Base-by-base conservation (phyloP, 2,797 vertebrate species). In the Alosa sapidissima region DNA sequence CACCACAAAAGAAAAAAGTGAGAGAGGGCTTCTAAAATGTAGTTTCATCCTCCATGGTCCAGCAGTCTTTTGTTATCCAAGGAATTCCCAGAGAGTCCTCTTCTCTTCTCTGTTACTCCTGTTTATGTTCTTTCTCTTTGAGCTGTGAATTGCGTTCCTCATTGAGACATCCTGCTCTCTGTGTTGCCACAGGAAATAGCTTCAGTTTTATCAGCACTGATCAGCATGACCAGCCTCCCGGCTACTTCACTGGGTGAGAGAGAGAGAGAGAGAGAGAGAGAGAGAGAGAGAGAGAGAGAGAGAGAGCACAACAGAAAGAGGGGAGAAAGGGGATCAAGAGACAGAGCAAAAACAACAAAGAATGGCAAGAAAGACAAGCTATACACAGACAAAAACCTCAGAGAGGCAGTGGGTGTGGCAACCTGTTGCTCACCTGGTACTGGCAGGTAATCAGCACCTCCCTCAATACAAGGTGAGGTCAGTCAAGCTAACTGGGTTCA, bases 391-490 rank as follows among this genome's bases (percentile, higher is more conserved):
- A 78, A 78, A 78, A 45, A 14, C 41, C 36, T 7, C 36, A 47
- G 72, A 60, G 21, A n/a, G 49, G 28, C 28, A 81, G 5, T 14
- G 85, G 52, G 68, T 75, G 58, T 58, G 41, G 45, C 28, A 83
- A 92, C 92, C 90, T 90, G 83, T 24, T 36, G 45, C 41, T 36
- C 16, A 85, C 81, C 84, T 88, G 84, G 83, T 48, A 8, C 84
- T 84, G 47, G 1, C 16, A 49, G 36, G 41, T 78, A 60, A 75
- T 52, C 24, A 21, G 60, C 2, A 7, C 19, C 5, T 83, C 45
- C 81, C 68, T 81, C 48, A 84, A 72, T 86, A 19, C 51, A 65
- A 47, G 49, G 55, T 58, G 10, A 24, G 47, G 82, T 78, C 72
- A 78, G 72, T 5, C 41, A 1, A 45, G 14, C 16, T 0, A 78